Evolutionary conservation across 1,140 invertebrate species (phyloP), one percentile per base, ranked within the genome.

Genomic region (Drosophila rufa): DNA sequence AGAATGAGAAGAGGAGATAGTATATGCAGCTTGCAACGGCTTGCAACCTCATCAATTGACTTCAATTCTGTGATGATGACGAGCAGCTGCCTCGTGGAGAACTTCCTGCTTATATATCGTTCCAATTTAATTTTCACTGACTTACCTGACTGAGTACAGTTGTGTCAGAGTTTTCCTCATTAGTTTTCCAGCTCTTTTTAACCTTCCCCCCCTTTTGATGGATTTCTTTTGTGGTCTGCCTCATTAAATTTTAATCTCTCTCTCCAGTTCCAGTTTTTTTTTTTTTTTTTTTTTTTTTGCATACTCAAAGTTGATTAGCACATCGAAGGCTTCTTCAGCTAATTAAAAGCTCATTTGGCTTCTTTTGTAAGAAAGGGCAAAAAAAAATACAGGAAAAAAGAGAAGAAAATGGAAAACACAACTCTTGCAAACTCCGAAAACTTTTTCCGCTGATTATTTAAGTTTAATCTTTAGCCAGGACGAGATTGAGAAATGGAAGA

Each of bases 271-370:
- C 51, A 55, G 17, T 38, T 55, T 14, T 19, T 38, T 38, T 33
- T 36, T 11, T 27, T 38, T 33, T 36, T 11, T 27, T 11, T 27
- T 15, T 42, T 27, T 66, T 51, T 67, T 70, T 55, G 40, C 67
- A 70, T 70, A 69, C 48, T 9, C 45, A 43, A 73, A 74, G 70
- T 74, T 74, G 75, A 74, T 65, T 79, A 58, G 67, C 70, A 74
- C 70, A 73, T 74, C 70, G 70, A 74, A 60, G 70, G 68, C 70
- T 74, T 74, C 70, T 60, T 38, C 22, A 50, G 62, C 71, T 82
- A 82, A 79, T 82, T 80, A 79, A 80, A 83, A 67, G 71, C 75
- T 64, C 75, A 57, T 79, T 75, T 75, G 50, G 64, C 61, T 87
- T 75, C 55, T 50, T 78, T 78, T 48, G 33, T 30, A 5, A 11